Percentiles rank a stretch among this genome's conserved stretches.
Evolutionary conservation across 2,888 invertebrate species (phyloP).

Genomic region (Catonia carolina): DNA sequence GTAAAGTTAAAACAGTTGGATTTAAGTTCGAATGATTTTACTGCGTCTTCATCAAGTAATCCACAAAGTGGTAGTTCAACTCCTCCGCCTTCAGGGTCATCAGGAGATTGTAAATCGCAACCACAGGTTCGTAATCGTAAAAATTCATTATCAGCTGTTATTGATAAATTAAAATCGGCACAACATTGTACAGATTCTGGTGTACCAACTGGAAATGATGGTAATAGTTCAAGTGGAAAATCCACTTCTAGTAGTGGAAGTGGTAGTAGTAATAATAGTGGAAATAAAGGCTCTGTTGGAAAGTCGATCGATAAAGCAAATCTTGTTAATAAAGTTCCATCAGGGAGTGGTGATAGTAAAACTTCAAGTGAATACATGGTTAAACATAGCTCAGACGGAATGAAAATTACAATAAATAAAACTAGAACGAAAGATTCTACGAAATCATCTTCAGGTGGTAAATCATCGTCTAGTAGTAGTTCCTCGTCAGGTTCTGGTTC

Average conservation of each 20-base stretch:
- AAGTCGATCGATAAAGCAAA: conserved; percentile 29
- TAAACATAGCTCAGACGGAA: conserved; percentile 79
- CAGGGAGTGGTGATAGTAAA: conserved; percentile 42
- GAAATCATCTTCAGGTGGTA: conserved; percentile 45
- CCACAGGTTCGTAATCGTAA: conserved; percentile 51
- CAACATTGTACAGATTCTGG: conserved; percentile 48
- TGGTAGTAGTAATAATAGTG: conserved; percentile 13
- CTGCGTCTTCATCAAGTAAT: conserved; percentile 18
- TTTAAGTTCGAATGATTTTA: conserved; percentile 43
- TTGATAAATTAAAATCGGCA: conserved; percentile 76
- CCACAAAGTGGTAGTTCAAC: conserved; percentile 31
- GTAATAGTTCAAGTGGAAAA: too few species aligned
- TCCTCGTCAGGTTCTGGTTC: conserved; percentile 49
- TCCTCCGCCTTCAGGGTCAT: conserved; percentile 21
- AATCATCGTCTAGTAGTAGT: conserved; percentile 44
- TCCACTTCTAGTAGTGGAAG: conserved; percentile 1
- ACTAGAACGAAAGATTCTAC: conserved; percentile 65
- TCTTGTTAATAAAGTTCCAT: conserved; percentile 35
- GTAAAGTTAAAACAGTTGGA: conserved; percentile 63
- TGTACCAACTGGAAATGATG: too few species aligned
- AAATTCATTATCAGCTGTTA: conserved; percentile 73
- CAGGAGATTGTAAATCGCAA: conserved; percentile 30
- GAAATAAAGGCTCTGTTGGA: neutral
- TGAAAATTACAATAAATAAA: conserved; percentile 88
- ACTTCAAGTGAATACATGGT: conserved; percentile 74